phyloP scores from a whole-genome alignment of 2,113 vertebrate genomes.

The Bujurquina vittata region DNA sequence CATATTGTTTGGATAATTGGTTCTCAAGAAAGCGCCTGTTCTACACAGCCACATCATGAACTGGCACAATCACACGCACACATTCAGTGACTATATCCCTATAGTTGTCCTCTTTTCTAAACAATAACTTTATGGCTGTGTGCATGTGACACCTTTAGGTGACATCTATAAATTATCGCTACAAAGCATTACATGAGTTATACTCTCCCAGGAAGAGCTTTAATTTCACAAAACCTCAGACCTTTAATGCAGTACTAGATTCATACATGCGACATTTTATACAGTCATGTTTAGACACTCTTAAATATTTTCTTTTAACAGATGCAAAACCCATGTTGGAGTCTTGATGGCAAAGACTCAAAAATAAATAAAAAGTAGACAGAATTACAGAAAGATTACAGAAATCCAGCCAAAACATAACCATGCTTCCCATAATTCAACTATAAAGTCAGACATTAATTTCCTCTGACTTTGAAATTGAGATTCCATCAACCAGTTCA shows the following conservation, averaged over 20 bases:
- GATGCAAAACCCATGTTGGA: background rate
- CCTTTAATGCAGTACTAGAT: background rate
- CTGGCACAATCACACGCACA: background rate
- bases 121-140: background rate
- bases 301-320: background rate
- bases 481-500: slow-evolving; percentile 47
- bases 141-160: background rate
- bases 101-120: background rate
- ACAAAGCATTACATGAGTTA: background rate
- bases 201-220: background rate
- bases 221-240: background rate
- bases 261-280: slow-evolving; percentile 13
- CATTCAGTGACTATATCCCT: background rate
- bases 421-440: slow-evolving; percentile 45
- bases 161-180: background rate
- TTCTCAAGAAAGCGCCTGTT: background rate
- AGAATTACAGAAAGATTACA: slow-evolving; percentile 18
- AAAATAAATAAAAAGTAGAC: slow-evolving; percentile 26
- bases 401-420: slow-evolving; percentile 32
- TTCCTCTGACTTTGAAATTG: slow-evolving; percentile 50
- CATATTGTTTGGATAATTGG: background rate
- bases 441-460: slow-evolving; percentile 48
- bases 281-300: background rate
- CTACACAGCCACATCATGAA: background rate
- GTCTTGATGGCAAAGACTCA: background rate